Evolutionary conservation across 2,797 vertebrate species (phyloP), one percentile per base, ranked within the genome.

Genomic region (Sebastes trivittatus): DNA sequence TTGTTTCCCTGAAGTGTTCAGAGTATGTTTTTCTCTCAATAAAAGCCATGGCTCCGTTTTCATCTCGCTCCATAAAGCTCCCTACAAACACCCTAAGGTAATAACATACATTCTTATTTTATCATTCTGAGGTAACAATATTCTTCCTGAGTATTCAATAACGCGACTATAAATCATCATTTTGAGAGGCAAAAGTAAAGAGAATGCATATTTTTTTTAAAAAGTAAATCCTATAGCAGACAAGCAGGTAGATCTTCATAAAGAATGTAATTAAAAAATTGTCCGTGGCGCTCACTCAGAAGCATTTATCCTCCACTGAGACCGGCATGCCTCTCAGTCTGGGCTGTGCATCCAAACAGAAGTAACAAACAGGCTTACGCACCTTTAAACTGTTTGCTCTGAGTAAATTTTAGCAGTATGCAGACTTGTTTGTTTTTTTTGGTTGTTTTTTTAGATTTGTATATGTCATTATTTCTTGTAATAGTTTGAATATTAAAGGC

Each of bases 81-180:
- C 85, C 87, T 74, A 93, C 78, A 85, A 89, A 89, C 89, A 89
- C 89, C 88, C 83, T 66, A 89, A 91, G 89, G 90, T 93, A 84
- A 90, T 87, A 89, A 92, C 89, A 94, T 95, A 94, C 94, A 95
- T 94, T 95, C 95, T 87, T 93, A 83, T 90, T 90, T 93, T 77
- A 93, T 93, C 91, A 91, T 90, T 95, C 86, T 93, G 93, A 95
- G 94, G 94, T 94, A 95, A 93, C 92, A 90, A 90, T 93, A 91
- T 88, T 94, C 80, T 95, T 95, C 94, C 94, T 95, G 94, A 95
- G 94, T 94, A 93, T 94, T 94, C 84, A 89, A 92, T 92, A 92
- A 93, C 87, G 90, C 75, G 22, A 93, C 86, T 88, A 92, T 85
- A 94, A 92, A 91, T 93, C 90, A 91, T 92, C 88, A 81, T 90